Percentiles rank a stretch among this genome's conserved stretches.
These are phyloP conservation scores for Heliconius charithonia DNA, from an alignment of 2,888 invertebrate species.

Conservation along the genomic window DNA sequence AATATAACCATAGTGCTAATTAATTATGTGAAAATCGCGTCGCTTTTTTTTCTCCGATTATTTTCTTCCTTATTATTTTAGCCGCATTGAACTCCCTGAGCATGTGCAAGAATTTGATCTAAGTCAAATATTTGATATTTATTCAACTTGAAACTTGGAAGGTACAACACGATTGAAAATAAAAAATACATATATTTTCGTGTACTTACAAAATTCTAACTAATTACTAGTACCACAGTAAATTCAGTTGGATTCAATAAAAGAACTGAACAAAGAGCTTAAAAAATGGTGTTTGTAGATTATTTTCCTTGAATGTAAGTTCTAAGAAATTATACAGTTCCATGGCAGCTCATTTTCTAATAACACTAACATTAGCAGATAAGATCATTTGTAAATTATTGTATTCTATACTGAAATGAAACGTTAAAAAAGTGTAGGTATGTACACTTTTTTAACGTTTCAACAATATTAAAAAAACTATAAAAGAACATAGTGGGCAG, in stretches of 20 bases:
- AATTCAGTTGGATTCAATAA: not conserved
- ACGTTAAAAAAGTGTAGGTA: too few species aligned
- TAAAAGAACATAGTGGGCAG: too few species aligned
- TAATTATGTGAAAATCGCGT: not conserved
- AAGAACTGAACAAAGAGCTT: conserved; percentile 8
- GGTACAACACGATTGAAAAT: not conserved
- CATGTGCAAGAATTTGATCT: not conserved
- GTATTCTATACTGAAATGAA: too few species aligned
- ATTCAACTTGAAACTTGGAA: not conserved
- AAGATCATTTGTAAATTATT: not conserved
- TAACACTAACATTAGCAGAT: not conserved
- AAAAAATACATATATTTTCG: not conserved
- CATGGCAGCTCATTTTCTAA: conserved; percentile 1
- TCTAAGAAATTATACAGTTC: conserved; percentile 1
- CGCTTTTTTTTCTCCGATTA: not conserved
- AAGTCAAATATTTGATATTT: not conserved
- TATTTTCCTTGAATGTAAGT: not conserved
- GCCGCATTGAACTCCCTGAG: not conserved
- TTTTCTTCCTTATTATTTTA: not conserved
- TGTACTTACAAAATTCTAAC: not conserved
- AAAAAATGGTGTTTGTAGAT: not conserved
- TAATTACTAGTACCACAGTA: not conserved
- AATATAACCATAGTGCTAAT: not conserved
- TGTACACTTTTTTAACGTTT: too few species aligned
- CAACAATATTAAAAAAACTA: too few species aligned